These are phyloP conservation scores for Macrophya alboannulata DNA, from an alignment of 2,888 invertebrate genomes.

Conservation along the genomic window DNA sequence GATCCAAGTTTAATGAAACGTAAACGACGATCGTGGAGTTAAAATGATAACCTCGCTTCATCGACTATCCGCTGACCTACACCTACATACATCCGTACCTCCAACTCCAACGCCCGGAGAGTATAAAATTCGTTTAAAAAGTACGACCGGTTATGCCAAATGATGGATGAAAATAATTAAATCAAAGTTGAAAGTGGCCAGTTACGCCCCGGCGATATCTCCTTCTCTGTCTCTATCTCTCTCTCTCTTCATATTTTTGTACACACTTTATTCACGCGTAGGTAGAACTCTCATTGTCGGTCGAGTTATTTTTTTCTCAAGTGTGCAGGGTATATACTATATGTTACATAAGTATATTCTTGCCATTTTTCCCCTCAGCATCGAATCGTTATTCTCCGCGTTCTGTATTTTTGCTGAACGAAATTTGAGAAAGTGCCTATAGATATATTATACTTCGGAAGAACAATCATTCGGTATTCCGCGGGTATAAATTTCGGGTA, in stretches of 20 bases:
- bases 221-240: background rate
- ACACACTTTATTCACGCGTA: background rate
- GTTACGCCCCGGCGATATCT: constrained; percentile 7
- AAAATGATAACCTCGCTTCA: background rate
- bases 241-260: background rate
- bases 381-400: too few species aligned
- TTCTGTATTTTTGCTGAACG: too few species aligned
- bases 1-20: background rate
- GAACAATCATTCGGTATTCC: background rate
- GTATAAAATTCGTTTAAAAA: background rate
- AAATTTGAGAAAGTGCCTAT: too few species aligned
- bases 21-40: background rate
- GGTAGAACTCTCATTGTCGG: background rate
- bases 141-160: background rate
- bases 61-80: background rate
- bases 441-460: too few species aligned
- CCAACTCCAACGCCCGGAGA: background rate
- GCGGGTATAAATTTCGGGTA: too few species aligned
- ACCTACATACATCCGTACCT: constrained; percentile 16
- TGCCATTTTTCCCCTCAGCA: too few species aligned
- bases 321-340: too few species aligned
- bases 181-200: constrained; percentile 30
- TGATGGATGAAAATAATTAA: constrained; percentile 23
- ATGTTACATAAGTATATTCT: too few species aligned
- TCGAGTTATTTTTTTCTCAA: background rate